Base-by-base conservation (phyloP, 1,140 invertebrate species). In the Panagrolaimus sp. region DNA sequence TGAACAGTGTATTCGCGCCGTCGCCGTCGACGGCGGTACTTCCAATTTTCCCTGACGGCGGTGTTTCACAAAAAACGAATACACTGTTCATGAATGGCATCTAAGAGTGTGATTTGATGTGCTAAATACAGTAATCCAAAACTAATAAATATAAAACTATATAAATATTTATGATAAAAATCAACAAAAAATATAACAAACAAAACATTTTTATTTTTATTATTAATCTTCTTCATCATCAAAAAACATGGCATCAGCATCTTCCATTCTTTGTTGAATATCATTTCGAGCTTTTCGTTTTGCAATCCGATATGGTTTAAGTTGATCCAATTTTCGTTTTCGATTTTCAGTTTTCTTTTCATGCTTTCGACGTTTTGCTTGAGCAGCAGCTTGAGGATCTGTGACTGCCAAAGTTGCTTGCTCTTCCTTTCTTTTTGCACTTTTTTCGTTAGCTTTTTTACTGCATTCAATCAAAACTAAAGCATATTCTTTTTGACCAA, bases 311-410 rank as follows among this genome's bases (percentile, higher is more conserved):
- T 72, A 76, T 14, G 73, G 73, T 28, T 55, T 45, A 52, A 32
- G 28, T 38, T 65, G 46, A 55, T 74, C 73, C 43, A 74, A 14
- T 43, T 71, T 74, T 45, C 73, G 68, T 12, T 65, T 77, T 21
- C 63, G 73, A 1, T 43, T 38, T 24, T 32, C 43, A 14, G 46
- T 46, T 32, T 74, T 74, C 5, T 63, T 44, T 45, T 65, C 46
- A 45, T 76, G 63, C 28, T 46, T 26, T 26, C 65, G 70, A 24
- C 76, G 73, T 65, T 72, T 70, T 44, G 24, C 15, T 17, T n/a
- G 17, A 32, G 63, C 47, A 2, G 73, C 73, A 10, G 52, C 28
- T 38, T 47, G 12, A 15, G 66, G 73, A 48, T 74, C 26, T 14
- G 58, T 46, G 5, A 74, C 45, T 15, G 64, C 45, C 58, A 75